Conservation (phyloP, 2,888 invertebrate species). For the Epinotia brunnichana region DNA sequence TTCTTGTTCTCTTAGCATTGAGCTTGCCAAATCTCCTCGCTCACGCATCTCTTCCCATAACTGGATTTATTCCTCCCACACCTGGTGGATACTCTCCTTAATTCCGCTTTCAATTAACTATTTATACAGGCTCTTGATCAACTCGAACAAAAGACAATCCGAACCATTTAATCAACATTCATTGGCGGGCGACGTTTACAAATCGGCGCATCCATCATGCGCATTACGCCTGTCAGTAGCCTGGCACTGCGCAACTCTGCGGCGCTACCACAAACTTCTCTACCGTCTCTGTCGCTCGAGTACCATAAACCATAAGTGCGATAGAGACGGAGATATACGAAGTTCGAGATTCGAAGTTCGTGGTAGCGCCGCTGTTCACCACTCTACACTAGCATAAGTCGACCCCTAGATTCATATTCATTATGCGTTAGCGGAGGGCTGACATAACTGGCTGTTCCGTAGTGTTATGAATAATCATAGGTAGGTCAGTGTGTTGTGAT, state of each 20-base stretch:
- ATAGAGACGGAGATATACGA: too few species aligned
- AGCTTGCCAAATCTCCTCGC: too few species aligned
- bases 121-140: slow-evolving; percentile 12
- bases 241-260: slow-evolving; percentile 11
- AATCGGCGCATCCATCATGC: slow-evolving; percentile 27
- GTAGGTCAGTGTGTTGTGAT: neutral
- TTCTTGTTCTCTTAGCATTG: too few species aligned
- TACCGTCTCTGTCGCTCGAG: too few species aligned
- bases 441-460: neutral
- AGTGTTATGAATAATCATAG: neutral
- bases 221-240: slow-evolving; percentile 34
- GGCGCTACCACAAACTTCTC: too few species aligned
- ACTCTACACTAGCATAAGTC: neutral
- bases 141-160: slow-evolving; percentile 12
- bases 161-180: slow-evolving; percentile 18
- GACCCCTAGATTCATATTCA: neutral
- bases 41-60: too few species aligned
- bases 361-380: too few species aligned
- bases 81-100: too few species aligned
- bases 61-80: too few species aligned
- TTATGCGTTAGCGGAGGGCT: neutral
- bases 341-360: too few species aligned
- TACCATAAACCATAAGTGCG: too few species aligned
- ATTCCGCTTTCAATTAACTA: neutral
- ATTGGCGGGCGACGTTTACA: slow-evolving; percentile 11